Percentiles rank a stretch among this genome's conserved stretches.
Conservation (phyloP, 2,797 vertebrate genomes). For the Brachymystax lenok region DNA sequence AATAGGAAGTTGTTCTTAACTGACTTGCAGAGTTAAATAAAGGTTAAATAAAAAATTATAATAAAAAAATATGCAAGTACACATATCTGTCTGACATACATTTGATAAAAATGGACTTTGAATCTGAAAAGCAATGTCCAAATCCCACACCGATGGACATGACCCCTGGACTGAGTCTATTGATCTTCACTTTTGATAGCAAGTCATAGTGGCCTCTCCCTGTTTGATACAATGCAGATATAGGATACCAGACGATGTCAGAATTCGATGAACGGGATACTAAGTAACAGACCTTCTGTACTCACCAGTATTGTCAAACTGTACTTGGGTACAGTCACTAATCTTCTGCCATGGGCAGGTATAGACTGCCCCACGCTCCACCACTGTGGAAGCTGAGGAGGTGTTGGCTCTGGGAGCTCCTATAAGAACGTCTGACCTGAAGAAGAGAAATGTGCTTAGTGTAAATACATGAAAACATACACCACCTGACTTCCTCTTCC, state of each 20-base stretch:
- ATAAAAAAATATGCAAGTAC: background rate
- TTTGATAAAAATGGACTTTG: no score
- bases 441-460: background rate
- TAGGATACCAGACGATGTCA: no score
- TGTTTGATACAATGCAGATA: background rate
- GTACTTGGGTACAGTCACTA: constrained; percentile 59
- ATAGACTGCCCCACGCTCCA: constrained; percentile 77
- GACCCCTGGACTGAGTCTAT: background rate
- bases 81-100: no score
- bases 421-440: constrained; percentile 73
- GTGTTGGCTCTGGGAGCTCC: constrained; percentile 77
- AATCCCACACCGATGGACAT: background rate
- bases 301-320: constrained; percentile 73
- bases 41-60: no score
- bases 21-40: no score
- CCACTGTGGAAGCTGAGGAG: constrained; percentile 33
- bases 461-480: background rate
- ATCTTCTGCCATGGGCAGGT: constrained; percentile 71
- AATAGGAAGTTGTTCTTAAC: no score
- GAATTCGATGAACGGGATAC: no score
- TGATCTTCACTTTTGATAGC: background rate
- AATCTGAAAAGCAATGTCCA: no score
- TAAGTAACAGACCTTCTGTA: background rate
- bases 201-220: background rate
- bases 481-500: background rate